phyloP scores from a whole-genome alignment of 2,888 invertebrate species.

The Gymnosoma rotundatum region DNA sequence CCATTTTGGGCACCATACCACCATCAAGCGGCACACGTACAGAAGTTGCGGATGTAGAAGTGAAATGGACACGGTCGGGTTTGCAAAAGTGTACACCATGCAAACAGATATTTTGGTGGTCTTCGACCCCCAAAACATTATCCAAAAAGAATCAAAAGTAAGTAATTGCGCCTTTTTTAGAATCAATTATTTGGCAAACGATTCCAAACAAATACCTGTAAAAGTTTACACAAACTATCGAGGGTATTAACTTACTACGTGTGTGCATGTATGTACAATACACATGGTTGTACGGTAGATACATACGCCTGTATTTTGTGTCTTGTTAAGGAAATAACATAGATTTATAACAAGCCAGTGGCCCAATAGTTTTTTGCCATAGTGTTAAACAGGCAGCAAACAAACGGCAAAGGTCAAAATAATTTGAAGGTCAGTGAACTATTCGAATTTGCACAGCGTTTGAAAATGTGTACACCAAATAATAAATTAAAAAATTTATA shows the following conservation, averaged over 20 bases:
- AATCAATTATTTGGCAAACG: conserved; percentile 39
- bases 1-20: conserved; percentile 70
- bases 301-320: background rate
- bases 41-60: conserved; percentile 78
- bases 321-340: background rate
- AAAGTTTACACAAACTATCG: background rate
- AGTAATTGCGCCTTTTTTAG: conserved; percentile 70
- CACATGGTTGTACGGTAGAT: background rate
- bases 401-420: conserved; percentile 60
- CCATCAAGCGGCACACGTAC: conserved; percentile 70
- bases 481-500: background rate
- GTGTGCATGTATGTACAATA: background rate
- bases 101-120: conserved; percentile 81
- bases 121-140: conserved; percentile 80
- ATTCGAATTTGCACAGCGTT: background rate
- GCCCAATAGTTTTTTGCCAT: conserved; percentile 29
- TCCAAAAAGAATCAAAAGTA: conserved; percentile 77
- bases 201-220: conserved; percentile 9
- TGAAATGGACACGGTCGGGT: conserved; percentile 76
- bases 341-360: conserved; percentile 45
- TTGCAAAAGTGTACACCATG: conserved; percentile 77
- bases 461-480: background rate
- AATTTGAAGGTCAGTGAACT: conserved; percentile 62
- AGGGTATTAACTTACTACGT: background rate
- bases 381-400: conserved; percentile 50